Evolutionary conservation across 1,140 invertebrate genomes (phyloP).

Genomic region (Drosophila obscura): DNA sequence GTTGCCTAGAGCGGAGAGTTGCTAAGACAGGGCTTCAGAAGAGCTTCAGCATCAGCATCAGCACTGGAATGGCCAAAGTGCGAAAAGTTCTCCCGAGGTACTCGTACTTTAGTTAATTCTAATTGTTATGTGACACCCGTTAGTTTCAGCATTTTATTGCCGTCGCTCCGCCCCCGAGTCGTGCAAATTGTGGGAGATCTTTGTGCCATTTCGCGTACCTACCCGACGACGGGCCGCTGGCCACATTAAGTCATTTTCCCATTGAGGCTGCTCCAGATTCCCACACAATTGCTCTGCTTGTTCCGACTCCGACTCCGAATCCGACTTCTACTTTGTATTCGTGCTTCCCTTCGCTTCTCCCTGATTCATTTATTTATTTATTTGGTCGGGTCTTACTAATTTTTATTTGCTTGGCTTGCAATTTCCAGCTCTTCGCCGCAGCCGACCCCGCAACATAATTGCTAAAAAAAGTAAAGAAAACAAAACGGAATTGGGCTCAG

Average conservation of each 20-base stretch:
- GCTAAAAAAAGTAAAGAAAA: slow-evolving; percentile 45
- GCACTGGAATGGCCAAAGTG: not conserved
- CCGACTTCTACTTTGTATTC: slow-evolving; percentile 3
- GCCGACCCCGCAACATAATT: slow-evolving; percentile 47
- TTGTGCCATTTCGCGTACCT: slow-evolving; percentile 45
- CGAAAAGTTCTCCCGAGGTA: not conserved
- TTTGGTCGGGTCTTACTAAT: slow-evolving; percentile 37
- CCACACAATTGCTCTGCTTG: slow-evolving; percentile 66
- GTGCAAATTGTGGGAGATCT: slow-evolving; percentile 71
- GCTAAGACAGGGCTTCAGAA: too few species aligned
- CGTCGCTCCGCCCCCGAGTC: slow-evolving; percentile 20
- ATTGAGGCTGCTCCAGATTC: slow-evolving; percentile 76
- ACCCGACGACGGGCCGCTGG: not conserved
- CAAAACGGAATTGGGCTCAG: slow-evolving; percentile 40
- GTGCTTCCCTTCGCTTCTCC: slow-evolving; percentile 9
- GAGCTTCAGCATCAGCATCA: too few species aligned
- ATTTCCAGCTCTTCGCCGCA: slow-evolving; percentile 29
- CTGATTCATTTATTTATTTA: slow-evolving; percentile 9
- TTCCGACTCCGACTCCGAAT: not conserved
- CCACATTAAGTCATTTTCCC: slow-evolving; percentile 76
- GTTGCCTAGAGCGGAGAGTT: not conserved
- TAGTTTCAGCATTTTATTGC: slow-evolving; percentile 51
- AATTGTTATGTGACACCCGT: slow-evolving; percentile 64
- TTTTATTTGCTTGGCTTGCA: slow-evolving; percentile 52
- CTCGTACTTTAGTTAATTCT: slow-evolving; percentile 40